Conservation (phyloP, 2,113 vertebrate genomes). For the Blennius ocellaris region DNA sequence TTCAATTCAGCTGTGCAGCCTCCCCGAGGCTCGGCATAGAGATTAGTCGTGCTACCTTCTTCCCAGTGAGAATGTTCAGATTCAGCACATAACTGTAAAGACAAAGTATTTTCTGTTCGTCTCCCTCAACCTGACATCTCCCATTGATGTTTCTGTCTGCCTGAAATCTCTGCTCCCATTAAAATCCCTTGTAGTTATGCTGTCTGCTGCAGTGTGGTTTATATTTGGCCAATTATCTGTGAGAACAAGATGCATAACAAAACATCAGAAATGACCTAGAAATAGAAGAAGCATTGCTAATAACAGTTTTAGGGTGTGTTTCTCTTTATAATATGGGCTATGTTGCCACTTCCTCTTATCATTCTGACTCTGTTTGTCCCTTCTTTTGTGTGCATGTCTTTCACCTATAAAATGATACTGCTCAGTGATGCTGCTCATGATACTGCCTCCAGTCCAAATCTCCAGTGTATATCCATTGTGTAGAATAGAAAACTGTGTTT, state of each 20-base stretch:
- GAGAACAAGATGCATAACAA: conserved; percentile 28
- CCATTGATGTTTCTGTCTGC: conserved; percentile 19
- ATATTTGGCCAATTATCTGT: conserved; percentile 52
- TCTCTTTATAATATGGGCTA: conserved; percentile 29
- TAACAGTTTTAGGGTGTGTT: conserved; percentile 2
- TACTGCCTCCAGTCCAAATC: conserved; percentile 44
- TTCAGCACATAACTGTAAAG: conserved; percentile 7
- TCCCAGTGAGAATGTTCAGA: conserved; percentile 10
- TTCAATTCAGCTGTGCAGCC: conserved; percentile 4
- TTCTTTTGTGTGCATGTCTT: conserved; percentile 27
- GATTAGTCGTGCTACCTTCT: neutral
- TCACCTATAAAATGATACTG: conserved; percentile 34
- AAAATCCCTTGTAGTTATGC: conserved; percentile 11
- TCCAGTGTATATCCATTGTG: conserved; percentile 39
- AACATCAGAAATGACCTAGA: conserved; percentile 49
- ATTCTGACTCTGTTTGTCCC: conserved; percentile 8
- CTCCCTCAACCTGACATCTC: conserved; percentile 33
- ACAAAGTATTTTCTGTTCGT: conserved; percentile 6
- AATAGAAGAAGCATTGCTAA: conserved; percentile 28
- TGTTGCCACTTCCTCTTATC: neutral
- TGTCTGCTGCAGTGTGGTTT: conserved; percentile 18
- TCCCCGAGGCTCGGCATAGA: conserved; percentile 1
- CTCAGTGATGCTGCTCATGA: no score
- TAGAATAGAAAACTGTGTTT: conserved; percentile 36
- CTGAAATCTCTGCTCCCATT: conserved; percentile 23